A percentile compares a stretch with the other conserved stretches of the same genome.
Conservation (phyloP, 2,888 invertebrate species). For the Caenorhabditis macrosperma region DNA sequence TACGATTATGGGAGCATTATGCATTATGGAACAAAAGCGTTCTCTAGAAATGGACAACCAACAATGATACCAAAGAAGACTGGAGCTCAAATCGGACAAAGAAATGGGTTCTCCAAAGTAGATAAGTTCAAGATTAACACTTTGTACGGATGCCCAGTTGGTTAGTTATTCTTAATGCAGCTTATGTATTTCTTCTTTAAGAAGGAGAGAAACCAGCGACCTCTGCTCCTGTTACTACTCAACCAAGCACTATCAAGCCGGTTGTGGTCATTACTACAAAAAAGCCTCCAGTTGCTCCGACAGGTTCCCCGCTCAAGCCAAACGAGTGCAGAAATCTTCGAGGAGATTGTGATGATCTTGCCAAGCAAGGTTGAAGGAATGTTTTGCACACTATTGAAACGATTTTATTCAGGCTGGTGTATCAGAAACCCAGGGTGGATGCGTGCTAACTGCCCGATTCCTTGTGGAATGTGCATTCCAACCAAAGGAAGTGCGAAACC, state of each 20-base stretch:
- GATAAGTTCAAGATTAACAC: constrained; percentile 79
- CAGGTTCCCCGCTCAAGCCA: constrained; percentile 45
- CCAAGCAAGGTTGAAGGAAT: constrained; percentile 69
- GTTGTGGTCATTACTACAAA: constrained; percentile 6
- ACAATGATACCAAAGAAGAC: constrained; percentile 78
- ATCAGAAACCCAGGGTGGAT: constrained; percentile 78
- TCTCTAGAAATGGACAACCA: constrained; percentile 78
- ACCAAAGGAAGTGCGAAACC: constrained; percentile 31
- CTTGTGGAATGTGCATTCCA: constrained; percentile 73
- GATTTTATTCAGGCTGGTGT: constrained; percentile 74
- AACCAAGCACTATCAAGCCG: constrained; percentile 39
- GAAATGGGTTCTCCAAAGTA: constrained; percentile 77
- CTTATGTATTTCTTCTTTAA: constrained; percentile 10
- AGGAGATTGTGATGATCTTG: constrained; percentile 77
- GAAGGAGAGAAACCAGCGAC: constrained; percentile 55
- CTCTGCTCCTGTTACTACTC: constrained; percentile 33
- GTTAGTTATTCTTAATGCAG: constrained; percentile 29
- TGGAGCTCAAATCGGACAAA: constrained; percentile 77
- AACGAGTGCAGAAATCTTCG: constrained; percentile 73
- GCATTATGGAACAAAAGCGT: constrained; percentile 79
- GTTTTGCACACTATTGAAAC: neutral
- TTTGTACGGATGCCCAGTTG: constrained; percentile 76
- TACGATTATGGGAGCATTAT: constrained; percentile 79
- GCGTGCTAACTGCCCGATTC: constrained; percentile 75
- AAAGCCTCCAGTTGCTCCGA: constrained; percentile 57